Evolutionary conservation across 2,797 vertebrate genomes (phyloP).

Genomic region (Ctenosaura bakeri): DNA sequence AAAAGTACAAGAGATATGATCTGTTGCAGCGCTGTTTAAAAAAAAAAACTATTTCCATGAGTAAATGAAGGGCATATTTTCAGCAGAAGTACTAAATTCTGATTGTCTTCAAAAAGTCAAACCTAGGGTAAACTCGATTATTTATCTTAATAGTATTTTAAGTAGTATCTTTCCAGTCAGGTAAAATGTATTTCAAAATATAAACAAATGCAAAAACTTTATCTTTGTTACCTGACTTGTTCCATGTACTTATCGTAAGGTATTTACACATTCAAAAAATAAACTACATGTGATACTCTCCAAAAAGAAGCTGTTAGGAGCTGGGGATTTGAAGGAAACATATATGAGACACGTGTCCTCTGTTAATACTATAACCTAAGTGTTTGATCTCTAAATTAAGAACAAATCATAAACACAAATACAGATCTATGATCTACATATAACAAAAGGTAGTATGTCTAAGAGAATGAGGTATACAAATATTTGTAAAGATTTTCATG

Average conservation of each 20-base stretch:
- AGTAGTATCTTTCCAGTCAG: constrained; percentile 63
- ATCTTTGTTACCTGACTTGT: background rate
- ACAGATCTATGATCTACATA: background rate
- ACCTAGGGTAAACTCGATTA: constrained; percentile 52
- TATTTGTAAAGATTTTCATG: constrained; percentile 12
- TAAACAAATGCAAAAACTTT: constrained; percentile 48
- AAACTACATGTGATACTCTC: constrained; percentile 50
- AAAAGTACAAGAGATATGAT: constrained; percentile 44
- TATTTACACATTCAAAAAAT: constrained; percentile 54
- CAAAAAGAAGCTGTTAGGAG: constrained; percentile 29
- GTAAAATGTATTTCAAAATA: constrained; percentile 59
- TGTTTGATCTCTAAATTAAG: constrained; percentile 57
- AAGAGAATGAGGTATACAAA: background rate
- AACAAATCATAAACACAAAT: background rate
- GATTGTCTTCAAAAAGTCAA: constrained; percentile 45
- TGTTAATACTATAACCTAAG: constrained; percentile 53
- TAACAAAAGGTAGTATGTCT: background rate
- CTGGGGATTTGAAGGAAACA: constrained; percentile 51
- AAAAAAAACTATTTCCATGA: background rate
- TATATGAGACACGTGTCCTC: background rate
- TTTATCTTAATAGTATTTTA: constrained; percentile 53
- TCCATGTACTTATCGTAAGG: constrained; percentile 57
- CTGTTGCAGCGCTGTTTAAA: background rate
- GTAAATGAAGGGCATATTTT: constrained; percentile 23
- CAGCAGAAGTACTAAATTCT: constrained; percentile 59